Evolutionary conservation across 2,888 invertebrate genomes (phyloP), one percentile per base, ranked within the genome.

Genomic region (Ectobius pallidus): DNA sequence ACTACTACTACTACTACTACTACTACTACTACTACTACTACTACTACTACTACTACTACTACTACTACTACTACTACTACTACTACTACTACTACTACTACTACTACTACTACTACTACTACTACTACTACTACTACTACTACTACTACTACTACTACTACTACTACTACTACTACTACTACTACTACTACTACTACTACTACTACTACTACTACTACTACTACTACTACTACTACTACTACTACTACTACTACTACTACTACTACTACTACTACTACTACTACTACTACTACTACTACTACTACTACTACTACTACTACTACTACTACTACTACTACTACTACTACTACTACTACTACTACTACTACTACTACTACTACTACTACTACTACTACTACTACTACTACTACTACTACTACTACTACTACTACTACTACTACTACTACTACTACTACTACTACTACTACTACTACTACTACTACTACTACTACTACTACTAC

Each of bases 151-250:
- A 49, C 49, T 49, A 49, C 49, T 49, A 49, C 49, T 49, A 49
- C 49, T 49, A 49, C 49, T 49, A 49, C 49, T 49, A 49, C 49
- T 49, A 49, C 49, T 49, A 49, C 49, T 49, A 49, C 49, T 49
- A 49, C 49, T 49, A 49, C 18, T 49, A 49, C 49, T 49, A 49
- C 49, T 49, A 49, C 49, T 49, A 49, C 49, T 49, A 49, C 49
- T 49, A 49, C 49, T n/a, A 49, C 49, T 49, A 49, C 49, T 49
- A 49, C 49, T 49, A 49, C 49, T 49, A 49, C 49, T n/a, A n/a
- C 49, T 49, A 49, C 49, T 49, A 49, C 49, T 49, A 49, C 49
- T 49, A 49, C 49, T 49, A 49, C 49, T 49, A 49, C 49, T 49
- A 49, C 49, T 49, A 49, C 49, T 49, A 49, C 49, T 49, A 49